phyloP scores from a whole-genome alignment of 2,797 vertebrate genomes.

The Saxicola maurus region DNA sequence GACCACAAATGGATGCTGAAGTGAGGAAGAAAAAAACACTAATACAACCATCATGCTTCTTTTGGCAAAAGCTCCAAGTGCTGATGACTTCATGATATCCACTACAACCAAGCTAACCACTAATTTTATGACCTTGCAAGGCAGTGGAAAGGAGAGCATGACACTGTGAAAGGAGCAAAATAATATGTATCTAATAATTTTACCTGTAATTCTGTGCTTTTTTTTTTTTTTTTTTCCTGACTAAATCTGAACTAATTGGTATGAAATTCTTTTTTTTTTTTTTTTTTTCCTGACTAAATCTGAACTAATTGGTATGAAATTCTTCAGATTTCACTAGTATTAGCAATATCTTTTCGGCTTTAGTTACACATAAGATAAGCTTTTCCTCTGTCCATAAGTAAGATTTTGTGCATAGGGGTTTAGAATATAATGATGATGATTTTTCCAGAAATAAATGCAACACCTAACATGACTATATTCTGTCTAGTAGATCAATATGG shows the following conservation, averaged over 20 bases:
- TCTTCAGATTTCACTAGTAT: not conserved
- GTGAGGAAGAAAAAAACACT: not conserved
- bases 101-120: not conserved
- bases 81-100: not conserved
- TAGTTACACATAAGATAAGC: not conserved
- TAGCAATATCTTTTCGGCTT: not conserved
- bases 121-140: not conserved
- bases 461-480: not conserved
- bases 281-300: not conserved
- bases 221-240: not conserved
- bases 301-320: not conserved
- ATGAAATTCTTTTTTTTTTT: not conserved
- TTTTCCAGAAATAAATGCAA: not conserved
- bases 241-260: not conserved
- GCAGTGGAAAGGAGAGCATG: not conserved
- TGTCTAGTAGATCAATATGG: not conserved
- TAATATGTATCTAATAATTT: not conserved
- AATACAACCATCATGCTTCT: not conserved
- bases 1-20: rapidly evolving
- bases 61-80: not conserved
- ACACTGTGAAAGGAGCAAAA: not conserved
- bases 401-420: not conserved
- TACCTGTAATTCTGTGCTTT: not conserved
- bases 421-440: not conserved
- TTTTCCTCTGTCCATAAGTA: not conserved